A percentile compares a stretch with the other conserved stretches of the same genome.
Conservation (phyloP, 2,113 vertebrate genomes). For the Misgurnus mizolepis region DNA sequence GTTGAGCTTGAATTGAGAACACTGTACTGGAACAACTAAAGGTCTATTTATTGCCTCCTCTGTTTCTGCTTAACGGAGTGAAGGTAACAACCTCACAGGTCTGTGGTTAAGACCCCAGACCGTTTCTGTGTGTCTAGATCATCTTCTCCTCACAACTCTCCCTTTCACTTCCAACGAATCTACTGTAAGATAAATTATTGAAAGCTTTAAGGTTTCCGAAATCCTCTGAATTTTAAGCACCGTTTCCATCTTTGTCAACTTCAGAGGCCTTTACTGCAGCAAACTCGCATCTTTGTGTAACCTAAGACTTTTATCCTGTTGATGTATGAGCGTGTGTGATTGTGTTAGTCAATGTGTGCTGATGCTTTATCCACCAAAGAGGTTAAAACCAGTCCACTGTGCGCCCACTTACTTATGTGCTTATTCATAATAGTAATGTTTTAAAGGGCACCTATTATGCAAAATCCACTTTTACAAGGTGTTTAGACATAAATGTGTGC, state of each 20-base stretch:
- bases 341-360: neutral
- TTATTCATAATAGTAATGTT: neutral
- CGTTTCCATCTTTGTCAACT: conserved; percentile 60
- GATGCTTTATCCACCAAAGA: too few relatives aligned
- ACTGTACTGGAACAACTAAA: conserved; percentile 50
- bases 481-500: too few relatives aligned
- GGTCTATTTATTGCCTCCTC: conserved; percentile 48
- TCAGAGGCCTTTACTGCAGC: conserved; percentile 52
- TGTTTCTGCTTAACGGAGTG: conserved; percentile 54
- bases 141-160: neutral
- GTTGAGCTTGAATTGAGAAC: conserved; percentile 25
- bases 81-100: conserved; percentile 49
- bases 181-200: conserved; percentile 57
- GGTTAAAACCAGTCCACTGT: too few relatives aligned
- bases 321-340: conserved; percentile 32
- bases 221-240: conserved; percentile 61
- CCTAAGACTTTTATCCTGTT: conserved; percentile 52
- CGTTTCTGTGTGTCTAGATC: neutral
- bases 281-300: conserved; percentile 54
- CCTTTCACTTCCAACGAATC: conserved; percentile 11
- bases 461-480: too few relatives aligned
- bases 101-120: conserved; percentile 34
- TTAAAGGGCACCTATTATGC: too few relatives aligned
- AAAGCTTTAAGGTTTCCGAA: conserved; percentile 57
- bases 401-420: neutral